A percentile compares a stretch with the other conserved stretches of the same genome.
These are phyloP conservation scores for Idaea straminata DNA, from an alignment of 2,888 invertebrate species.

Conservation along the genomic window DNA sequence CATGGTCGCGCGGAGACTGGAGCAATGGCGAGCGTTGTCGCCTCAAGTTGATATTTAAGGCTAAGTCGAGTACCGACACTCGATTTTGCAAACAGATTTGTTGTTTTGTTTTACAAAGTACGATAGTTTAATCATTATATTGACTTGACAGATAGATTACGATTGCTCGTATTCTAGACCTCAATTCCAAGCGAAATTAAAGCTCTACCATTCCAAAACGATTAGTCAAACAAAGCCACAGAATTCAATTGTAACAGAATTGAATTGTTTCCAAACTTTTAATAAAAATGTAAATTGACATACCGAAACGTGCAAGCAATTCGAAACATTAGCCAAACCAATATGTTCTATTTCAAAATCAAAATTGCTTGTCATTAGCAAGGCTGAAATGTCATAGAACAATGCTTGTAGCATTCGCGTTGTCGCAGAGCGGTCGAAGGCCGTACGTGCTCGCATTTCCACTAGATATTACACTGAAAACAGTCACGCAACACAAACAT, in stretches of 20 bases:
- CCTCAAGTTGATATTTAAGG: too few species aligned
- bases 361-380: slow-evolving; percentile 77
- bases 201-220: not conserved
- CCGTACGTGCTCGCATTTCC: slow-evolving; percentile 76
- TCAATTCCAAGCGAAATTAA: not conserved
- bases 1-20: too few species aligned
- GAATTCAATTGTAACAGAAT: slow-evolving; percentile 7
- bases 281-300: slow-evolving; percentile 11
- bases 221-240: not conserved
- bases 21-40: too few species aligned
- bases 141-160: too few species aligned
- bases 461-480: slow-evolving; percentile 57
- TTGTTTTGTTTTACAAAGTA: too few species aligned
- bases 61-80: too few species aligned
- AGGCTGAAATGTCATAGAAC: slow-evolving; percentile 79
- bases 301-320: slow-evolving; percentile 35
- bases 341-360: slow-evolving; percentile 72
- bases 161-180: not conserved
- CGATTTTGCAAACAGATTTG: too few species aligned
- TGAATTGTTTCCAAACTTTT: slow-evolving; percentile 2
- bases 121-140: too few species aligned
- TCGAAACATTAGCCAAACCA: slow-evolving; percentile 66
- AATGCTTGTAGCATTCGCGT: slow-evolving; percentile 60
- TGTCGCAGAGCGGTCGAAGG: slow-evolving; percentile 66
- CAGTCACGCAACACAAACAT: slow-evolving; percentile 64